phyloP scores from a whole-genome alignment of 2,888 invertebrate species.

The Caenorhabditis sp. region DNA sequence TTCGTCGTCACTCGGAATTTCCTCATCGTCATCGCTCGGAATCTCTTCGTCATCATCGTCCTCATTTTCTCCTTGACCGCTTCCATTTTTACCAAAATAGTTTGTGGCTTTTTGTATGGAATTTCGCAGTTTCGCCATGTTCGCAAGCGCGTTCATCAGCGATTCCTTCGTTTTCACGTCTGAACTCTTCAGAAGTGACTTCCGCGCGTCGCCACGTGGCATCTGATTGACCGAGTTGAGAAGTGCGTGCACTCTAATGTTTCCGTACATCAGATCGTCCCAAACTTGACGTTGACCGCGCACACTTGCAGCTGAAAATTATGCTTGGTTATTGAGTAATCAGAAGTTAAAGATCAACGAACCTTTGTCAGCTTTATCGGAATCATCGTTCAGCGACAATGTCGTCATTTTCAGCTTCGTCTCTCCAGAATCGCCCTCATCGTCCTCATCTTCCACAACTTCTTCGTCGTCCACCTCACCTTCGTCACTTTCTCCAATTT shows the following conservation, averaged over 20 bases:
- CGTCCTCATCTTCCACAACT: neutral
- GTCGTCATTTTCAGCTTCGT: constrained; percentile 17
- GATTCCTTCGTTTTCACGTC: constrained; percentile 62
- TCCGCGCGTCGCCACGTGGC: constrained; percentile 66
- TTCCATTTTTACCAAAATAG: constrained; percentile 21
- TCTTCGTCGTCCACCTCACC: constrained; percentile 14
- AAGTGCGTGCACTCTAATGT: constrained; percentile 67
- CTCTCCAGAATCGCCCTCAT: too few species aligned
- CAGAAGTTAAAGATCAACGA: neutral
- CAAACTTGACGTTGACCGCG: constrained; percentile 66
- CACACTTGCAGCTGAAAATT: constrained; percentile 63
- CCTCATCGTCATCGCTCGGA: constrained; percentile 69
- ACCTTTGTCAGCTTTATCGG: constrained; percentile 42
- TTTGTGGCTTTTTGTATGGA: constrained; percentile 39
- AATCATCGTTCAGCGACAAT: constrained; percentile 22
- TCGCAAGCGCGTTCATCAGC: constrained; percentile 51
- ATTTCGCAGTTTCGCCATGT: constrained; percentile 58
- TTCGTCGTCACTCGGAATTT: constrained; percentile 74
- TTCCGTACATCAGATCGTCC: constrained; percentile 70
- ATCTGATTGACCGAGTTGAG: constrained; percentile 69
- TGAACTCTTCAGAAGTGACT: constrained; percentile 54
- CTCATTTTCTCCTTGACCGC: constrained; percentile 5
- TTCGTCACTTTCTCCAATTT: constrained; percentile 1
- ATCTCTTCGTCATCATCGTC: constrained; percentile 71
- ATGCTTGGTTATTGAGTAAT: neutral